Evolutionary conservation across 2,888 invertebrate genomes (phyloP).

Genomic region (Dascillus cervinus): DNA sequence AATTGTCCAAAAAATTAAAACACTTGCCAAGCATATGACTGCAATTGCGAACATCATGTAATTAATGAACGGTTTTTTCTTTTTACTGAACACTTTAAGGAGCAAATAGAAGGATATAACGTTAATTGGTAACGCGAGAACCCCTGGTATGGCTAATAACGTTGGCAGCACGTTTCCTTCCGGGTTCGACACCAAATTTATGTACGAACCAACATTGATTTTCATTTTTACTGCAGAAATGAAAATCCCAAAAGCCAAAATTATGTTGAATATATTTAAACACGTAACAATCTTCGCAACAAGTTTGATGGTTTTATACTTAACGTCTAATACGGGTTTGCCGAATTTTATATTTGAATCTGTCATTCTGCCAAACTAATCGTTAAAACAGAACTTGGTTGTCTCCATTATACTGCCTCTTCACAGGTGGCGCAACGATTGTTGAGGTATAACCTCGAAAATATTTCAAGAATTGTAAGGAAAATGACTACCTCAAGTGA

Average conservation of each 20-base stretch:
- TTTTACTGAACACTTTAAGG: conserved; percentile 24
- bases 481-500: conserved; percentile 84
- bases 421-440: too few species aligned
- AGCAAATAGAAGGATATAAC: conserved; percentile 22
- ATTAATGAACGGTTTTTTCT: conserved; percentile 22
- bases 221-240: conserved; percentile 26
- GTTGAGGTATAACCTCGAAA: too few species aligned
- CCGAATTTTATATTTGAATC: conserved; percentile 22
- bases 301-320: conserved; percentile 25
- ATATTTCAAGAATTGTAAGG: too few species aligned
- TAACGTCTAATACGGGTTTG: conserved; percentile 26
- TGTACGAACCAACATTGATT: conserved; percentile 31
- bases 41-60: conserved; percentile 24
- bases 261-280: conserved; percentile 18
- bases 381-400: too few species aligned
- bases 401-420: too few species aligned
- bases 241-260: conserved; percentile 28
- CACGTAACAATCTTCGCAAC: conserved; percentile 13
- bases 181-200: conserved; percentile 34
- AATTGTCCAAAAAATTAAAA: conserved; percentile 12
- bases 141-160: conserved; percentile 22
- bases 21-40: conserved; percentile 17
- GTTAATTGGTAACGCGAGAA: conserved; percentile 28
- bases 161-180: conserved; percentile 32
- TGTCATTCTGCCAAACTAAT: too few species aligned